Evolutionary conservation across 2,113 vertebrate species (phyloP), one percentile per base, ranked within the genome.

Genomic region (Ammodytes marinus): DNA sequence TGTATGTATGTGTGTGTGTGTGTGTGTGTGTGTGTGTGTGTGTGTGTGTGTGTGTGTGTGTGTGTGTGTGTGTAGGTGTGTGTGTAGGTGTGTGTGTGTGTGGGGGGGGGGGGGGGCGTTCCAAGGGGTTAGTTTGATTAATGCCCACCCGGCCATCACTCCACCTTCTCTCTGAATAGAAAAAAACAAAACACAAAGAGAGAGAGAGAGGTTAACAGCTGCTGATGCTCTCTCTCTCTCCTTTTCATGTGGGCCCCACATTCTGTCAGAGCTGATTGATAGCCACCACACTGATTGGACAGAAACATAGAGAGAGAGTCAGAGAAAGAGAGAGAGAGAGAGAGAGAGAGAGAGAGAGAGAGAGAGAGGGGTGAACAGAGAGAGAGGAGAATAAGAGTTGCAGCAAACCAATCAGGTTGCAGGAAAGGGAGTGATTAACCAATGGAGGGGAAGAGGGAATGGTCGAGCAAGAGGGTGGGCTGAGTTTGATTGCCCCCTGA

Each of bases 241-340:
- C 82, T 57, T 95, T 95, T 95, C 93, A 95, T 94, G 92, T 93
- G 90, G 93, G 93, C 93, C 93, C 87, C 85, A 84, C 53, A 82
- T 91, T 89, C 96, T 96, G 96, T 96, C 96, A 96, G 85, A 85
- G 92, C 93, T 97, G 97, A 97, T 97, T 96, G 96, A 97, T 97
- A 92, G 94, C 92, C 93, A 50, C 89, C 94, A 95, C 95, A 96
- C 94, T 95, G 95, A 96, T 95, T 94, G 91, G 95, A 94, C 91
- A 82, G 92, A 91, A 89, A 89, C 76, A 49, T 39, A 89, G 15
- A 77, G 74, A 45, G 64, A 89, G 70, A 83, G 65, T 8, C 12
- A 47, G 68, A 54, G 42, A 75, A 49, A 67, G 45, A 69, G 15
- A n/a, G n/a, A 63, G 70, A 54, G 46, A 59, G 54, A 47, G 14